Conservation (phyloP, 2,113 vertebrate species). For the Clarias magur region DNA sequence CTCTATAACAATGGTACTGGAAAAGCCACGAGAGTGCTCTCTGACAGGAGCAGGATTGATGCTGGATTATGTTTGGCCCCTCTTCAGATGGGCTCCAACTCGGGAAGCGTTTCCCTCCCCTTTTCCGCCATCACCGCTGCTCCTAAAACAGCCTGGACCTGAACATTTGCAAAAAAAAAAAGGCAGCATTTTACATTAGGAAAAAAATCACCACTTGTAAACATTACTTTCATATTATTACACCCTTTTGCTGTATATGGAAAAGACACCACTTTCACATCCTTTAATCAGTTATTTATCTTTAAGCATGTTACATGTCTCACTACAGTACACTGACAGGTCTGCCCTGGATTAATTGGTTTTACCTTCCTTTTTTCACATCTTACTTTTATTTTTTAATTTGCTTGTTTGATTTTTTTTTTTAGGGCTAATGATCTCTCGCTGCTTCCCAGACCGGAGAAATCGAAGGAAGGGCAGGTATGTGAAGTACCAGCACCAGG, state of each 20-base stretch:
- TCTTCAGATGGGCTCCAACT: constrained; percentile 69
- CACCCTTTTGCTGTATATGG: not conserved
- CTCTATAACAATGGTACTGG: constrained; percentile 76
- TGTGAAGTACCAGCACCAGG: constrained; percentile 29
- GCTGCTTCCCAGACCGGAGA: not conserved
- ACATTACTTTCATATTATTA: not conserved
- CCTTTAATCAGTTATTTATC: not conserved
- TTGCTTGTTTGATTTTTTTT: not conserved
- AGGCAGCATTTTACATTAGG: not conserved
- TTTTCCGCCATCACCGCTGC: constrained; percentile 52
- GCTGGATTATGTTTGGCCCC: constrained; percentile 72
- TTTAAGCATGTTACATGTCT: not conserved
- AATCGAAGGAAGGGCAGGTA: constrained; percentile 25
- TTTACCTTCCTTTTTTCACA: not conserved
- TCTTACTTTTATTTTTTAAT: not conserved
- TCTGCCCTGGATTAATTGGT: not conserved
- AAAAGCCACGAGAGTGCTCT: constrained; percentile 66
- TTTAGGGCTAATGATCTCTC: not conserved
- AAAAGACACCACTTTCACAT: not conserved
- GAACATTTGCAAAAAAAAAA: not conserved
- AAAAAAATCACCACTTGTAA: not conserved
- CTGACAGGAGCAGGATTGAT: constrained; percentile 72
- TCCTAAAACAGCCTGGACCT: constrained; percentile 47
- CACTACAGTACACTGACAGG: not conserved
- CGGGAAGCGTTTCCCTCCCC: constrained; percentile 67